Evolutionary conservation across 2,888 invertebrate species (phyloP), one percentile per base, ranked within the genome.

Genomic region (Amiota minor): DNA sequence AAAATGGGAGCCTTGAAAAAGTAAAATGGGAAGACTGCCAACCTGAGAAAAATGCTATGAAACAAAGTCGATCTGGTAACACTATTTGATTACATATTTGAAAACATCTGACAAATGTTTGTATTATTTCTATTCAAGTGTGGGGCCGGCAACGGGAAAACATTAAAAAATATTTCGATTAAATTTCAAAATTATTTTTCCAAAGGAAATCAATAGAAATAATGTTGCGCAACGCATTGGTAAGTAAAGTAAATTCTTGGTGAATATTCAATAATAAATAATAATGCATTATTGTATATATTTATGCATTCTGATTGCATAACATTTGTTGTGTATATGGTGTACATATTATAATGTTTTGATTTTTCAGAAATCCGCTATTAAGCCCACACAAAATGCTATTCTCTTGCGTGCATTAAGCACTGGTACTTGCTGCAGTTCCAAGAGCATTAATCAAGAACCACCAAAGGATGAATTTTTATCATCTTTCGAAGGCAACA

Each of bases 401-500:
- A 6, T 9, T 18, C 16, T 59, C 10, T 20, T 18, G 20, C 59
- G 59, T 9, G 9, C 18, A 11, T 20, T 59, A 9, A 59, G 23
- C 20, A 16, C 59, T 16, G 20, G 59, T 12, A 20, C n/a, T 8
- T 16, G 75, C 2, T 61, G 50, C 23, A 10, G 47, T n/a, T 23
- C 2, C 46, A 59, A 18, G 18, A 18, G 8, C 20, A 20, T 20
- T 9, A 59, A 16, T 6, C 55, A 72, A 20, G n/a, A 45, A 18
- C 46, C 59, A 18, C n/a, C 9, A 18, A 47, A 47, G 50, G 67
- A 70, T 12, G 75, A n/a, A 49, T 77, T 53, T 10, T 76, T 4
- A 65, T 70, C 53, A 73, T 76, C 6, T 50, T 69, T 1, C 12
- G 75, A 81, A 45, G 74, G 76, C 16, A 16, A 18, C 20, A 72